phyloP scores from a whole-genome alignment of 2,113 vertebrate species.

The Erythrocercus mccallii region DNA sequence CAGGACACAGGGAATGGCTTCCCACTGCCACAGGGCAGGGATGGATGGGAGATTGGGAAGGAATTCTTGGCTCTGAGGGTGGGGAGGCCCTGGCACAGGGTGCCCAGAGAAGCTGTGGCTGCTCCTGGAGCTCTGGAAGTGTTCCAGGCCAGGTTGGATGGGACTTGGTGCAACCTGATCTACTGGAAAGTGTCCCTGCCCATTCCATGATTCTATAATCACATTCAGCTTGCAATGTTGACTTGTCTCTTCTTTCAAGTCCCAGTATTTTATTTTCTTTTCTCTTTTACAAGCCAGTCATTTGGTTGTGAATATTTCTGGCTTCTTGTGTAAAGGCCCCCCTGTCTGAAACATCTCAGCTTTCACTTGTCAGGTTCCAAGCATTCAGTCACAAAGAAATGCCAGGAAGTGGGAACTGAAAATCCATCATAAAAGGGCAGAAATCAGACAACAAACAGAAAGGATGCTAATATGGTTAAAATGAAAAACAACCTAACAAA shows the following conservation, averaged over 20 bases:
- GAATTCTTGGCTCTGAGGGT: background rate
- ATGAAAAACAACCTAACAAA: background rate
- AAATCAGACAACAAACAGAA: background rate
- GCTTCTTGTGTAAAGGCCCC: background rate
- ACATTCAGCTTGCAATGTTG: background rate
- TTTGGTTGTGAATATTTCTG: background rate
- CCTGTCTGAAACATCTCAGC: background rate
- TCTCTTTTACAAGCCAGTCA: background rate
- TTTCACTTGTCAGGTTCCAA: background rate
- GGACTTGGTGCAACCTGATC: background rate
- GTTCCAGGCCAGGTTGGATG: background rate
- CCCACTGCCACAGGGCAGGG: background rate
- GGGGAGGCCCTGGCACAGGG: accelerated
- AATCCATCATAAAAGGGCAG: background rate
- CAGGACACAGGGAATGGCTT: background rate
- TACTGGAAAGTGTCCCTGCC: background rate
- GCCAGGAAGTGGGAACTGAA: background rate
- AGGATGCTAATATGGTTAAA: background rate
- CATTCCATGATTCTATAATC: background rate
- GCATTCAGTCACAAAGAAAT: background rate
- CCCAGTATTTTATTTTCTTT: background rate
- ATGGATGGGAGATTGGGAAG: accelerated
- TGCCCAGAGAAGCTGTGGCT: background rate
- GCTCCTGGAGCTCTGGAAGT: background rate
- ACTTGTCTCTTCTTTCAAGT: background rate